phyloP scores from a whole-genome alignment of 2,888 invertebrate genomes.

The Quadroppia sp. region DNA sequence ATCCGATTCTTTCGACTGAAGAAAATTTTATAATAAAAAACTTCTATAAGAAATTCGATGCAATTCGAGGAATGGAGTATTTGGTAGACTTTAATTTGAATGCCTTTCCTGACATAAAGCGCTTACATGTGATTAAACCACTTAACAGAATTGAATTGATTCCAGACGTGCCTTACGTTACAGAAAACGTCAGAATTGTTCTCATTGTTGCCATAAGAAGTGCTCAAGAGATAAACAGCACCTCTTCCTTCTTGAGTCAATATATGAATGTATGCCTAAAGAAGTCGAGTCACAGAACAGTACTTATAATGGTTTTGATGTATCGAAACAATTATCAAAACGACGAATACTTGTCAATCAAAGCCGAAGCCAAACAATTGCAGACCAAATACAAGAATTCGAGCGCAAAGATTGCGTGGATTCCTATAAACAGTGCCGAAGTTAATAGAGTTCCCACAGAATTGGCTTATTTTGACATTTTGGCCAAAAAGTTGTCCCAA shows the following conservation, averaged over 20 bases:
- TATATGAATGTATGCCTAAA: constrained; percentile 70
- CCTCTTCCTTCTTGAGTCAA: constrained; percentile 65
- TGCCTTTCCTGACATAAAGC: constrained; percentile 47
- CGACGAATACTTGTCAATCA: constrained; percentile 62
- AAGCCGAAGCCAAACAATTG: constrained; percentile 63
- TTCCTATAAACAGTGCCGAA: constrained; percentile 52
- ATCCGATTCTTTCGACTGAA: constrained; percentile 47
- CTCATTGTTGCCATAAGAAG: constrained; percentile 67
- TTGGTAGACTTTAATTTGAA: constrained; percentile 61
- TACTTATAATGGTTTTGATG: constrained; percentile 68
- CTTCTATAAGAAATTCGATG: constrained; percentile 73
- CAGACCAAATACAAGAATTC: constrained; percentile 60
- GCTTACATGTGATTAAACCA: constrained; percentile 75
- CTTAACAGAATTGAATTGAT: constrained; percentile 82
- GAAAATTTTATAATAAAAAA: constrained; percentile 54
- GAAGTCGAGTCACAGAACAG: constrained; percentile 68
- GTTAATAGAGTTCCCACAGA: constrained; percentile 50
- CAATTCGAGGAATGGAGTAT: constrained; percentile 79
- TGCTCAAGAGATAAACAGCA: constrained; percentile 55
- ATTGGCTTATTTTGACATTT: constrained; percentile 65
- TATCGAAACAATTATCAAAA: constrained; percentile 53
- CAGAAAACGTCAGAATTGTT: constrained; percentile 66
- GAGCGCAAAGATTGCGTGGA: constrained; percentile 60
- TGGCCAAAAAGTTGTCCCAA: constrained; percentile 65
- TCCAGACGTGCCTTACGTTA: constrained; percentile 82